Evolutionary conservation across 2,797 vertebrate species (phyloP).

Genomic region (Ambastaia sidthimunki): DNA sequence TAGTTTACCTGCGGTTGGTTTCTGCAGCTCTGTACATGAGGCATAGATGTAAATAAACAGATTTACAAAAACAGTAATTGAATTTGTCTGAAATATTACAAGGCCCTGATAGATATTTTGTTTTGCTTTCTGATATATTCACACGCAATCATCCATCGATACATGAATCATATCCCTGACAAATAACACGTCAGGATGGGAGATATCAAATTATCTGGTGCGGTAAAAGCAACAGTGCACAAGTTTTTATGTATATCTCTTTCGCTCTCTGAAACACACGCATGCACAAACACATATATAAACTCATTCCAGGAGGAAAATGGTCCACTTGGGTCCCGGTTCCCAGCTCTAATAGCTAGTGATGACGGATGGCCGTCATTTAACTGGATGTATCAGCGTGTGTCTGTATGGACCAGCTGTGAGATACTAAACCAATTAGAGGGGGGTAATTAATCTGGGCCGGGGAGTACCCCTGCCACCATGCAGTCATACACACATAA

Average conservation of each 20-base stretch:
- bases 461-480: conserved; percentile 69
- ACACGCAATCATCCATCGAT: conserved; percentile 10
- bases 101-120: neutral
- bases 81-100: conserved; percentile 1
- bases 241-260: conserved; percentile 4
- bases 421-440: conserved; percentile 89
- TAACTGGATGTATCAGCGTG: conserved; percentile 88
- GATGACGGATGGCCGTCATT: conserved; percentile 90
- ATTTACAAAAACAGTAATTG: conserved; percentile 1
- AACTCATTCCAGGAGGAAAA: conserved; percentile 73
- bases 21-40: neutral
- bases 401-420: conserved; percentile 87
- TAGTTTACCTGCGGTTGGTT: neutral
- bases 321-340: conserved; percentile 82
- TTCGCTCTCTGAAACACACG: conserved; percentile 24
- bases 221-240: conserved; percentile 54
- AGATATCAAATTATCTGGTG: conserved; percentile 82
- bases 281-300: conserved; percentile 33
- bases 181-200: conserved; percentile 46
- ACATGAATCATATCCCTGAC: conserved; percentile 43
- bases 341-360: conserved; percentile 81
- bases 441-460: conserved; percentile 90
- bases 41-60: conserved; percentile 1
- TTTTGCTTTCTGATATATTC: neutral
- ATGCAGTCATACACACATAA: conserved; percentile 69